These are phyloP conservation scores for Gonatopus flavifemur DNA, from an alignment of 1,140 invertebrate species.

Conservation along the genomic window DNA sequence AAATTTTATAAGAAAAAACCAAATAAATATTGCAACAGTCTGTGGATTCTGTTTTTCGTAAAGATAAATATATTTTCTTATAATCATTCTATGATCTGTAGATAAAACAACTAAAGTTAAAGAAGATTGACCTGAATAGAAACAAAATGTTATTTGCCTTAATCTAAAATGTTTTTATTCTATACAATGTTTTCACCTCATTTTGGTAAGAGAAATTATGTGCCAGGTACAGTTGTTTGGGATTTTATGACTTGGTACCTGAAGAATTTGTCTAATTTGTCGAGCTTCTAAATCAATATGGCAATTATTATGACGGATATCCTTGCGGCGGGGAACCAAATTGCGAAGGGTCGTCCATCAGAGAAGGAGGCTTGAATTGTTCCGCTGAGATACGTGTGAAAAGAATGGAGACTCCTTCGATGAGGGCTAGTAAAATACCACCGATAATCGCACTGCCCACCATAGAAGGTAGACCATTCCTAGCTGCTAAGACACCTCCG, in stretches of 20 bases:
- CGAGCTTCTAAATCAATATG: constrained; percentile 24
- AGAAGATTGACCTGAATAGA: too few species aligned
- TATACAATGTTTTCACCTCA: constrained; percentile 32
- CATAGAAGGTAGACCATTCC: constrained; percentile 94
- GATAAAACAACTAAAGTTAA: too few species aligned
- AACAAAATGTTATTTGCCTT: constrained; percentile 34
- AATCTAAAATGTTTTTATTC: constrained; percentile 24
- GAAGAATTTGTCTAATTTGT: constrained; percentile 25
- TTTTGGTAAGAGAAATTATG: constrained; percentile 9
- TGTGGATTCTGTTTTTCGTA: too few species aligned
- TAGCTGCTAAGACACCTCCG: constrained; percentile 90
- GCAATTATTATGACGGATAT: constrained; percentile 34
- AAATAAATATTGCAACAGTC: too few species aligned
- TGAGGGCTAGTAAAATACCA: constrained; percentile 89
- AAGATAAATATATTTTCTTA: too few species aligned
- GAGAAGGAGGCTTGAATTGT: constrained; percentile 81
- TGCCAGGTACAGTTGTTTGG: constrained; percentile 9
- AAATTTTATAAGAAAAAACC: constrained; percentile 7
- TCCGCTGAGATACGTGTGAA: constrained; percentile 87
- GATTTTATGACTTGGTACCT: constrained; percentile 15
- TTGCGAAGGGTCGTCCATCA: constrained; percentile 71
- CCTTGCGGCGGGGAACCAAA: constrained; percentile 55
- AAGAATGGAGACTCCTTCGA: constrained; percentile 95
- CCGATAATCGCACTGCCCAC: constrained; percentile 93
- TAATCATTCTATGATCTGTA: too few species aligned